Conservation (phyloP, 1,140 invertebrate genomes). For the Pararge aegeria region DNA sequence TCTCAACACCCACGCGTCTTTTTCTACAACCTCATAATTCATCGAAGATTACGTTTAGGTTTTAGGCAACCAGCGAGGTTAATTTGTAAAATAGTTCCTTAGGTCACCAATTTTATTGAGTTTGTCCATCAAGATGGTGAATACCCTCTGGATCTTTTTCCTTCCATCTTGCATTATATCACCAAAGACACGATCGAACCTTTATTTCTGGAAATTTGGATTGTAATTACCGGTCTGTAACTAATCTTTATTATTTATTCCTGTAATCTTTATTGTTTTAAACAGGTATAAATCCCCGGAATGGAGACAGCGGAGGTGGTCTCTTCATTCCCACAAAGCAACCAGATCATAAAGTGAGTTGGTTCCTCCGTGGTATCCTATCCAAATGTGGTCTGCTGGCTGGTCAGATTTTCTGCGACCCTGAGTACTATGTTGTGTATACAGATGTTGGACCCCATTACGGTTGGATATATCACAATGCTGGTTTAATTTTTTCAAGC, state of each 20-base stretch:
- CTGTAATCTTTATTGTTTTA: conserved; percentile 5
- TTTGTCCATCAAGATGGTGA: no score
- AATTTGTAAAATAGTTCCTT: no score
- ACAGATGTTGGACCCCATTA: conserved; percentile 81
- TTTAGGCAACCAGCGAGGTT: no score
- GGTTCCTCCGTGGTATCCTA: conserved; percentile 81
- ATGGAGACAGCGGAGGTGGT: conserved; percentile 84
- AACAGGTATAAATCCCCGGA: conserved; percentile 81
- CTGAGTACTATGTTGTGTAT: conserved; percentile 80
- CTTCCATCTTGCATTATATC: no score
- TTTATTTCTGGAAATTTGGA: no score
- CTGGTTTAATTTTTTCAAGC: conserved; percentile 16
- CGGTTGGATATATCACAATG: conserved; percentile 75
- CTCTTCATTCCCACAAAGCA: conserved; percentile 76
- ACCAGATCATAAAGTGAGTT: conserved; percentile 65
- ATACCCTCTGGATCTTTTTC: no score
- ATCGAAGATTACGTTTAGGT: no score
- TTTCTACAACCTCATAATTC: no score
- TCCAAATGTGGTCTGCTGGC: conserved; percentile 78
- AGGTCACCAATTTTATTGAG: no score
- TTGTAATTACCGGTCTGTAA: no score
- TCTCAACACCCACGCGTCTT: no score
- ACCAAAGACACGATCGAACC: no score
- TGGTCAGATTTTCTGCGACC: conserved; percentile 75
- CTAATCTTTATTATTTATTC: background rate